These are phyloP conservation scores for Calyptommatus sinebrachiatus DNA, from an alignment of 2,113 vertebrate genomes.

Conservation along the genomic window DNA sequence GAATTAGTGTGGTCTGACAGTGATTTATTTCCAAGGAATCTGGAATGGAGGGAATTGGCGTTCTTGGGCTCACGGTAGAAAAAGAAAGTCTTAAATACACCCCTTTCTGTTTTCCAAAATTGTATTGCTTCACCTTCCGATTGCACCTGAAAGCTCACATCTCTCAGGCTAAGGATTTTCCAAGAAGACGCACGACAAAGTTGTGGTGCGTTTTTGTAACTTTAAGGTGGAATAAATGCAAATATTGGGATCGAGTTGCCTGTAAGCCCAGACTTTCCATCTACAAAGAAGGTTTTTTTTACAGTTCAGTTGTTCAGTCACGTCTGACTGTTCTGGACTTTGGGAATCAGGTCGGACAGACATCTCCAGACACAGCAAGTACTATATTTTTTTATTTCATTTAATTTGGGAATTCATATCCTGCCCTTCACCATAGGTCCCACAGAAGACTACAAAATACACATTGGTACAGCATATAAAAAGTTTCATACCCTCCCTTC, in stretches of 20 bases:
- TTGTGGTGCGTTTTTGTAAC: neutral
- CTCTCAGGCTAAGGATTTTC: neutral
- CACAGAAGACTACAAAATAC: no score
- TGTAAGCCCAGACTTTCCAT: neutral
- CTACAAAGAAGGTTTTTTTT: no score
- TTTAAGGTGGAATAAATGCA: neutral
- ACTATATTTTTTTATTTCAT: no score
- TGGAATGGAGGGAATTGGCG: slow-evolving; percentile 17
- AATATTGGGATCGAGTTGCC: neutral
- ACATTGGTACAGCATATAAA: no score
- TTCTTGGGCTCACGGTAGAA: neutral
- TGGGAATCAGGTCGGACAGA: no score
- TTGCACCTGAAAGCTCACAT: neutral
- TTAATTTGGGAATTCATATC: no score
- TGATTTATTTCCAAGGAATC: slow-evolving; percentile 52
- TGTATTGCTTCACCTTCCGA: neutral
- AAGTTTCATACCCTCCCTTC: no score
- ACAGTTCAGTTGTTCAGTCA: neutral
- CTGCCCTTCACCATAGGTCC: no score
- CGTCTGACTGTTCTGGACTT: no score
- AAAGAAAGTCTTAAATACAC: neutral
- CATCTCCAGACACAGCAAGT: no score
- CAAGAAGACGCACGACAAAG: neutral
- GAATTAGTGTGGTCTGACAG: slow-evolving; percentile 37
- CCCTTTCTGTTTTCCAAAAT: neutral